phyloP scores from a whole-genome alignment of 2,113 vertebrate species.

The Sorex araneus region DNA sequence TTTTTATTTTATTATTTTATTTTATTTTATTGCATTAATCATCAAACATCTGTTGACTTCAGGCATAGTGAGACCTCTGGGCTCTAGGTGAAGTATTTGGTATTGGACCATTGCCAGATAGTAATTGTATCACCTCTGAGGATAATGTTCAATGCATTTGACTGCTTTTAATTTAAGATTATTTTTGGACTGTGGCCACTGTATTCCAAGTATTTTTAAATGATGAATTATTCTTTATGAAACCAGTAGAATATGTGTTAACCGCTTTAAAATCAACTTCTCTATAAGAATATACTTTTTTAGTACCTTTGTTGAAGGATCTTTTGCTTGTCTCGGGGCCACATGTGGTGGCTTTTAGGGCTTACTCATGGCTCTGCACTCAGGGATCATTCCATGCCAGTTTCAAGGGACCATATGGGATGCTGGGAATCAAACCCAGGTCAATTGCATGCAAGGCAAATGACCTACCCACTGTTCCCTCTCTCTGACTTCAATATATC shows the following conservation, averaged over 20 bases:
- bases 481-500: too few species aligned
- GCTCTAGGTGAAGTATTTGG: neutral
- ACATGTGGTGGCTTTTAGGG: too few species aligned
- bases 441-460: too few species aligned
- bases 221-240: constrained; percentile 52
- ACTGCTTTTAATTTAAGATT: constrained; percentile 61
- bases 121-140: constrained; percentile 44
- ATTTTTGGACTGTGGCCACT: constrained; percentile 51
- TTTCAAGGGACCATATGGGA: too few species aligned
- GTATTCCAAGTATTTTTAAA: constrained; percentile 67
- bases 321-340: neutral
- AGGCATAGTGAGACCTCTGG: neutral
- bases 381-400: too few species aligned
- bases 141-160: neutral
- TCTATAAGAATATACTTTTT: neutral
- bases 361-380: too few species aligned
- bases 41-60: constrained; percentile 37
- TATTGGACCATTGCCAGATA: neutral
- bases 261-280: constrained; percentile 37
- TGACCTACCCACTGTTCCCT: too few species aligned
- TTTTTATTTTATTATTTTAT: too few species aligned
- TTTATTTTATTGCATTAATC: constrained; percentile 33
- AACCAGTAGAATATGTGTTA: constrained; percentile 24
- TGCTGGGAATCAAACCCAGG: too few species aligned
- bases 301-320: neutral